phyloP scores from a whole-genome alignment of 37 sponge, comb jelly and placozoan species.

The Petrosia ficiformis region DNA sequence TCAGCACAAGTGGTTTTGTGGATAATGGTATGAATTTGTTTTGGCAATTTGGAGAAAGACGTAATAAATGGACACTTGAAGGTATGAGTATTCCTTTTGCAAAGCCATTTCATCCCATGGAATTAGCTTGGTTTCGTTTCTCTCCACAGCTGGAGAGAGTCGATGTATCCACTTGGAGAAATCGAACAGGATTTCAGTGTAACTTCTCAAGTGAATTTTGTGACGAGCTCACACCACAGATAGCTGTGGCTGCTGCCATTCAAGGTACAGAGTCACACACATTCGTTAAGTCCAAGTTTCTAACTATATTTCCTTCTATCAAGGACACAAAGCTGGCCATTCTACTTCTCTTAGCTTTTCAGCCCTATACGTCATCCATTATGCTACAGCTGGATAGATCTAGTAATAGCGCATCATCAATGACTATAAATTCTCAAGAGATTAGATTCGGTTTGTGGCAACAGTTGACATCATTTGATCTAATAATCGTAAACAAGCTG shows the following conservation, averaged over 20 bases:
- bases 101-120: constrained; percentile 32
- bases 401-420: background rate
- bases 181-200: constrained; percentile 23
- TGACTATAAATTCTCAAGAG: constrained; percentile 13
- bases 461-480: constrained; percentile 10
- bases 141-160: constrained; percentile 20
- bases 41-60: constrained; percentile 69
- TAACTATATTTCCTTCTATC: constrained; percentile 58
- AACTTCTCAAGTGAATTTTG: constrained; percentile 17
- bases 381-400: background rate
- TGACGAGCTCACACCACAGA: constrained; percentile 4
- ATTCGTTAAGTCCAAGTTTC: background rate
- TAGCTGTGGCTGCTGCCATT: constrained; percentile 33
- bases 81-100: constrained; percentile 16
- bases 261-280: constrained; percentile 16
- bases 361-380: constrained; percentile 19
- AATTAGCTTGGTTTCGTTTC: constrained; percentile 28
- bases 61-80: constrained; percentile 21
- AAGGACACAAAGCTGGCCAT: background rate
- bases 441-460: constrained; percentile 1
- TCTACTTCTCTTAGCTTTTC: constrained; percentile 47
- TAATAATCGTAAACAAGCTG: constrained; percentile 45
- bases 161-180: constrained; percentile 13
- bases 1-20: background rate
- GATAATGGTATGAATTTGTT: background rate